Base-by-base conservation (phyloP, 2,113 vertebrate genomes). In the Neofelis nebulosa region DNA sequence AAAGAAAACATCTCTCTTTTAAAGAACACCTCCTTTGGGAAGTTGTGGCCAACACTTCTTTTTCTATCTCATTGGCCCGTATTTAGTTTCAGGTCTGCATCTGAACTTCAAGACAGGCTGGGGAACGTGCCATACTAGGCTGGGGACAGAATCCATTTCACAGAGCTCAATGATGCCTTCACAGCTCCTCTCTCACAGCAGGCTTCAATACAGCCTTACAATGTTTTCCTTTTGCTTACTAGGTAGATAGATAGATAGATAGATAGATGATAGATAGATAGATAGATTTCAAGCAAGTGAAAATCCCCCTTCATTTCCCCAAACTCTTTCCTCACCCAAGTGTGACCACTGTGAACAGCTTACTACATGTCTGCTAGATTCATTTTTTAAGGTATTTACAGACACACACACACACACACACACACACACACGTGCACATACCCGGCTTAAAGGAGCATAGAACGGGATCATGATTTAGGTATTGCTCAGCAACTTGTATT, bases 221-320 rank as follows among this genome's bases (percentile, higher is more conserved):
- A 13, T 31, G 1, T 61, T 87, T 90, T 73, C 57, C 55, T 82
- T 91, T 89, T 21, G 21, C 23, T 91, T 89, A 65, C 45, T 45
- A 45, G 7, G 0, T 45, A 45, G 45, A 45, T 45, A 45, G 45
- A 45, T 19, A 82, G 14, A 25, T 38, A 63, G 36, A 29, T 14
- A 15, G 29, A 18, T 48, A 13, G n/a, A 38, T 78, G 81, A 85
- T 38, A 80, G 85, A 69, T 18, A 5, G 52, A 50, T 12, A 12
- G 48, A 55, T 3, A 23, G 33, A 91, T 94, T 94, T 52, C 71
- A 91, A 89, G 55, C 52, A 27, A 74, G 66, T 50, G 57, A 82
- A 68, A 85, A 55, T 74, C 36, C 7, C 15, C 57, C 55, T 83
- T 71, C n/a, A 16, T 63, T 48, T 79, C 18, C 38, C 61, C 23